Evolutionary conservation across 2,888 invertebrate genomes (phyloP), one percentile per base, ranked within the genome.

Genomic region (Thecocarcelia acutangulata): DNA sequence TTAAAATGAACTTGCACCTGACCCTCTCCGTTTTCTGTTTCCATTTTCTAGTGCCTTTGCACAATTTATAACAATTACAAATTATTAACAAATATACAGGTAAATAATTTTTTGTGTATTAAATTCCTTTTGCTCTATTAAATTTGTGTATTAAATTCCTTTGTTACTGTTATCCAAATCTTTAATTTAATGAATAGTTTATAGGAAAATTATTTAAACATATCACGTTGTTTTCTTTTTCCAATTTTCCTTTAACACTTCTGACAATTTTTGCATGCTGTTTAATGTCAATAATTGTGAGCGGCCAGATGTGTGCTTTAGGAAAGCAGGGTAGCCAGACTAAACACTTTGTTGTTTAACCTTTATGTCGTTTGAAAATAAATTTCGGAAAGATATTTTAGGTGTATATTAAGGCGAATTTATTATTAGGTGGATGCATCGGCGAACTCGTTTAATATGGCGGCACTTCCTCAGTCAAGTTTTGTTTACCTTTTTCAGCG

Each of bases 1-100:
- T 94, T 91, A 85, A 96, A 94, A 87, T 94, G 93, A 79, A 96
- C 94, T 93, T 96, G 96, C 75, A 96, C 90, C 89, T 96, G 95
- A 37, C 93, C 93, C 88, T 92, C 91, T 78, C 89, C 91, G 83
- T 87, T 90, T 85, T 90, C 90, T 68, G 86, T 86, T 84, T 89
- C 89, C 89, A 90, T 90, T 58, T 58, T 82, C 73, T 9, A 1
- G 19, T 21, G 80, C 68, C 50, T 61, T 19, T 37, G n/a, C 13
- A 2, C 13, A 42, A 15, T 24, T 48, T 48, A 37, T 50, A n/a
- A 48, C 19, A 19, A 19, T 2, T 48, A 19, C 4, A 17, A n/a
- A 11, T 8, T 46, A 17, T 17, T 46, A n/a, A n/a, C n/a, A 75
- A 33, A 40, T 37, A 50, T 64, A 42, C 17, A 58, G 17, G 6